These are phyloP conservation scores for Ornithoptera priamus DNA, from an alignment of 2,888 invertebrate species.

Conservation along the genomic window DNA sequence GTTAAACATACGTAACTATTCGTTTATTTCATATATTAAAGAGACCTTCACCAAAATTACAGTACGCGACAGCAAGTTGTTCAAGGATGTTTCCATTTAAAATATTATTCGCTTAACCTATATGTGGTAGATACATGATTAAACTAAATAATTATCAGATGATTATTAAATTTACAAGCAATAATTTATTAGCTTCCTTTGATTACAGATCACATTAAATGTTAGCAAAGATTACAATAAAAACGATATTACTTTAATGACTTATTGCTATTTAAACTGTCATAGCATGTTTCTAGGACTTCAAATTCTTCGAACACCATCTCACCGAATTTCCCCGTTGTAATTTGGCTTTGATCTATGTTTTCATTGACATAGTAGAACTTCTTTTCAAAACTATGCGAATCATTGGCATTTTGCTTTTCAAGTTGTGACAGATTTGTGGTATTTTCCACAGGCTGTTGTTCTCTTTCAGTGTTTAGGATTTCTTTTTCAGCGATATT, in stretches of 20 bases:
- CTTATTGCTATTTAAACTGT: conserved; percentile 81
- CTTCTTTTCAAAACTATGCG: conserved; percentile 77
- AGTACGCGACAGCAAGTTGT: conserved; percentile 53
- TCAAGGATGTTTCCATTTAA: conserved; percentile 35
- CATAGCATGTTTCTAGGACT: conserved; percentile 82
- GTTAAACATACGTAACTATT: conserved; percentile 40
- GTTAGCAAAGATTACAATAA: conserved; percentile 57
- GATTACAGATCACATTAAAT: conserved; percentile 73
- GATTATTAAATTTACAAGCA: conserved; percentile 60
- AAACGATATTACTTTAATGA: conserved; percentile 61
- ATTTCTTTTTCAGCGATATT: conserved; percentile 41
- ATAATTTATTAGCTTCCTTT: conserved; percentile 73
- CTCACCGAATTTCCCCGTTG: conserved; percentile 85
- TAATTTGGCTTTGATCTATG: conserved; percentile 76
- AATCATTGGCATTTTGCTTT: conserved; percentile 47
- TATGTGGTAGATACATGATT: conserved; percentile 54
- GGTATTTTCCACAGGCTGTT: conserved; percentile 42
- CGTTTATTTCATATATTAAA: conserved; percentile 63
- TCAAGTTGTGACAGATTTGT: conserved; percentile 43
- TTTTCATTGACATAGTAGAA: conserved; percentile 82
- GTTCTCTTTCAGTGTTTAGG: conserved; percentile 34
- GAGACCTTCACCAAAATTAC: conserved; percentile 73
- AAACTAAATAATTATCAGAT: conserved; percentile 53
- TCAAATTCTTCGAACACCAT: conserved; percentile 93
- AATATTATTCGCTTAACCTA: conserved; percentile 19